phyloP scores from a whole-genome alignment of 1,140 invertebrate genomes.

The Drusus annulatus region DNA sequence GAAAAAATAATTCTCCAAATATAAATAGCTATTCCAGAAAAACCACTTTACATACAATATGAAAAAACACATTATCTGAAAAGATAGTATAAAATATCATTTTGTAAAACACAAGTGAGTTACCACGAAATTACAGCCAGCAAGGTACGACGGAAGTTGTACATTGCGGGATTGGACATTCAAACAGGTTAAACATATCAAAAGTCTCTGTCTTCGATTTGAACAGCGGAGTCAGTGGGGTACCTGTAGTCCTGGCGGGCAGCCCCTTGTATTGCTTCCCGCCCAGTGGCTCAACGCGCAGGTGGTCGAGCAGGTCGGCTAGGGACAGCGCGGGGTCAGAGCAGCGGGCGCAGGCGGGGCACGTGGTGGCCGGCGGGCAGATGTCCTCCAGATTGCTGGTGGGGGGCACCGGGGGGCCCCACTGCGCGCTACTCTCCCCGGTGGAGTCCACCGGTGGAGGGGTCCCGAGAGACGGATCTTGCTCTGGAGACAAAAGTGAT shows the following conservation, averaged over 20 bases:
- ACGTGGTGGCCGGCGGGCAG: constrained; percentile 62
- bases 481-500: constrained; percentile 62
- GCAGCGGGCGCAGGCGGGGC: constrained; percentile 76
- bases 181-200: no score
- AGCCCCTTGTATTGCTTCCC: constrained; percentile 73
- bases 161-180: no score
- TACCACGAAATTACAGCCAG: no score
- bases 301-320: constrained; percentile 70
- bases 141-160: no score
- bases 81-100: no score
- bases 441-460: constrained; percentile 61
- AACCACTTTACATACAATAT: no score
- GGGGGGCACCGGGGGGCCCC: constrained; percentile 47
- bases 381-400: constrained; percentile 51
- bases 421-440: constrained; percentile 42
- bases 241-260: constrained; percentile 74
- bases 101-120: no score
- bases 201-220: no score
- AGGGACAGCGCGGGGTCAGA: constrained; percentile 74
- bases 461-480: constrained; percentile 67
- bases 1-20: no score
- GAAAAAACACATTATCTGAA: no score
- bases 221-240: no score
- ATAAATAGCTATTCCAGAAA: no score
- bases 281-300: constrained; percentile 74